Conservation (phyloP, 2,113 vertebrate species). For the Pseudolaguvia tuberculata region DNA sequence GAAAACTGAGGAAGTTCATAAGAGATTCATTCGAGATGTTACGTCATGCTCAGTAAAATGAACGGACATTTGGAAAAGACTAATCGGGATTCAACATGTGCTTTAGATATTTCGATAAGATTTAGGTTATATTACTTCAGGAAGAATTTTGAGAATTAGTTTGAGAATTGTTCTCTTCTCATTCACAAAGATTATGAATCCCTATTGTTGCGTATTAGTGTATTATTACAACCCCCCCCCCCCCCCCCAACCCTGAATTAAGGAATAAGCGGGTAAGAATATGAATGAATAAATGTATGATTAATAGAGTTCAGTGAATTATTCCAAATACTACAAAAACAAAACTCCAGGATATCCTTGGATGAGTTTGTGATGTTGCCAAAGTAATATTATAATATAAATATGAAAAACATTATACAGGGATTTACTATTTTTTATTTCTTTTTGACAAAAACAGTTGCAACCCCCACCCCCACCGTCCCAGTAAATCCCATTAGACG, state of each 20-base stretch:
- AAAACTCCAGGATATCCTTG: neutral
- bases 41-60: neutral
- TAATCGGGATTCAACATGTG: too few relatives aligned
- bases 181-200: too few relatives aligned
- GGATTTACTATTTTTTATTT: conserved; percentile 39
- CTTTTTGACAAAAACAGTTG: conserved; percentile 24
- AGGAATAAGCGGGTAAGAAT: too few relatives aligned
- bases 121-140: too few relatives aligned
- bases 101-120: too few relatives aligned
- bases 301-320: too few relatives aligned
- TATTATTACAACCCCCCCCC: too few relatives aligned
- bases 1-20: neutral
- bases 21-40: neutral
- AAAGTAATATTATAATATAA: neutral
- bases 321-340: neutral
- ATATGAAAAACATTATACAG: neutral
- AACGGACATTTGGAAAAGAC: neutral
- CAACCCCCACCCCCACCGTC: neutral
- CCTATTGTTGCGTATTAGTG: too few relatives aligned
- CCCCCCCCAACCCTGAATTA: too few relatives aligned
- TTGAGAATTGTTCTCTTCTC: too few relatives aligned
- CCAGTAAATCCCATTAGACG: neutral
- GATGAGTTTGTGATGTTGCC: neutral
- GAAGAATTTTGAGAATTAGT: too few relatives aligned
- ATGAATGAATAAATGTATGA: too few relatives aligned